These are phyloP conservation scores for Vulpes lagopus DNA, from an alignment of 2,113 vertebrate species.

Conservation along the genomic window DNA sequence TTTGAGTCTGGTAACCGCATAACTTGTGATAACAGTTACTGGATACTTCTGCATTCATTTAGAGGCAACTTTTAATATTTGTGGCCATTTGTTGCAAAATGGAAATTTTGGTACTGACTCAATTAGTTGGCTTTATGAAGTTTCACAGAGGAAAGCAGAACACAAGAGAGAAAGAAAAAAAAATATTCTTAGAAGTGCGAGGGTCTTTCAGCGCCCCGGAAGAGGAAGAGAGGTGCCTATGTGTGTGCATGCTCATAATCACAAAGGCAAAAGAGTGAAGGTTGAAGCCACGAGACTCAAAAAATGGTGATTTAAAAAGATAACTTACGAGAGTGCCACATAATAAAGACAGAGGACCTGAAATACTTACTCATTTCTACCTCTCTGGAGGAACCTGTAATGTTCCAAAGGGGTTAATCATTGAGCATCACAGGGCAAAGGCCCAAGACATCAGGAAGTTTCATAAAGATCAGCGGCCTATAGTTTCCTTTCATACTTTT, in stretches of 20 bases:
- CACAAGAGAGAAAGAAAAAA: background rate
- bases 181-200: background rate
- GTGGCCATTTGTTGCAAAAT: slow-evolving; percentile 1
- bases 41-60: slow-evolving; percentile 11
- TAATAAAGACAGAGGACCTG: background rate
- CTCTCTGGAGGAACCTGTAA: background rate
- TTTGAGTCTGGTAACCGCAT: background rate
- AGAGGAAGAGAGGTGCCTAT: background rate
- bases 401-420: background rate
- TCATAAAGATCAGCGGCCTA: slow-evolving; percentile 14
- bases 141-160: background rate
- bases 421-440: background rate
- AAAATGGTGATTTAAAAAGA: background rate
- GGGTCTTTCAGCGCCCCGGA: rapidly evolving
- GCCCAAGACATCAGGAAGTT: background rate
- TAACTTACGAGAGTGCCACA: background rate
- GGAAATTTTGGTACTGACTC: background rate
- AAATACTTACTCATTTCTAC: background rate
- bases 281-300: background rate
- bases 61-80: background rate
- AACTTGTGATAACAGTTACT: slow-evolving; percentile 49
- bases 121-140: background rate
- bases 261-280: background rate
- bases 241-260: rapidly evolving
- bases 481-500: background rate